phyloP scores from a whole-genome alignment of 1,140 invertebrate genomes.

The Achatina immaculata region DNA sequence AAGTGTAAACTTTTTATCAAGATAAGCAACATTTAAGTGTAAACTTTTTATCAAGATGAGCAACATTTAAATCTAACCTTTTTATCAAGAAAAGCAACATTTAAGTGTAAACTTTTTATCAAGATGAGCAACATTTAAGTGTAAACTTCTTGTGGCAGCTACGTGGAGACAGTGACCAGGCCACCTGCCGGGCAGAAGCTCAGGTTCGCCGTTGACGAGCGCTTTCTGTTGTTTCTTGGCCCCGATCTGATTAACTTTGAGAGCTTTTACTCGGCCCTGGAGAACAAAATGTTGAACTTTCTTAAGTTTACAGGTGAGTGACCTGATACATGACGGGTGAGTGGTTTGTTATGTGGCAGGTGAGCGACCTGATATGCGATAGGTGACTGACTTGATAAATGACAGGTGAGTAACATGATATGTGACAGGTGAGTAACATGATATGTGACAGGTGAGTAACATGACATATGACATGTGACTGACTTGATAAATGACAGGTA shows the following conservation, averaged over 20 bases:
- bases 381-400: neutral
- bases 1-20: too few species aligned
- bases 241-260: neutral
- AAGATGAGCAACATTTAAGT: too few species aligned
- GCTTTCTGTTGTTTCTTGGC: conserved; percentile 13
- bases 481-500: too few species aligned
- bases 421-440: too few species aligned
- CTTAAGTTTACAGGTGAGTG: conserved; percentile 16
- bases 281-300: conserved; percentile 17
- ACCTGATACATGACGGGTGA: neutral
- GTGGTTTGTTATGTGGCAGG: too few species aligned
- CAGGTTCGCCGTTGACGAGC: neutral
- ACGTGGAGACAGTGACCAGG: neutral
- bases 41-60: too few species aligned
- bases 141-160: too few species aligned
- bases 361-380: too few species aligned
- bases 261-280: conserved; percentile 6
- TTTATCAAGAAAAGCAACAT: too few species aligned
- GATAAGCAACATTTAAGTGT: too few species aligned
- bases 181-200: neutral
- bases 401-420: neutral
- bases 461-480: neutral
- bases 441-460: conserved; percentile 3
- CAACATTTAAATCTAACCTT: too few species aligned
- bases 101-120: too few species aligned